phyloP scores from a whole-genome alignment of 2,113 vertebrate species.

The Tricholaema leucomelas region DNA sequence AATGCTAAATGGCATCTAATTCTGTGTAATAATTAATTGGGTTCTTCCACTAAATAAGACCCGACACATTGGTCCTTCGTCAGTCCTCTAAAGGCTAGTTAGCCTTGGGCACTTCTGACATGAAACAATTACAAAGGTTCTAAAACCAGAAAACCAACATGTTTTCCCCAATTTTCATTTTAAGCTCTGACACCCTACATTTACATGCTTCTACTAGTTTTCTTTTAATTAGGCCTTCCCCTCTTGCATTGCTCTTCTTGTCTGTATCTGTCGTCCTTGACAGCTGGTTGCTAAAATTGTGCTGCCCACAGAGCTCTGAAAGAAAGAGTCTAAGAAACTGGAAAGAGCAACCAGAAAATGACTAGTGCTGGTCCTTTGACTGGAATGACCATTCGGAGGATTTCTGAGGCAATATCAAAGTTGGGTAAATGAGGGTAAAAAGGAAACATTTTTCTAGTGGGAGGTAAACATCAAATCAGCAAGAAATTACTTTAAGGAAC shows the following conservation, averaged over 20 bases:
- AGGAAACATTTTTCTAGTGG: not conserved
- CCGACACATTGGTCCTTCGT: conserved; percentile 40
- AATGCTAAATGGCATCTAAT: conserved; percentile 67
- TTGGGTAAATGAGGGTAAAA: not conserved
- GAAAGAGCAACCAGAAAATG: not conserved
- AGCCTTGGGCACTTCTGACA: conserved; percentile 27
- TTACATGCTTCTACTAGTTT: not conserved
- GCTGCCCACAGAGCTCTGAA: not conserved
- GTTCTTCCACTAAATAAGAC: conserved; percentile 60
- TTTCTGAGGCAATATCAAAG: not conserved
- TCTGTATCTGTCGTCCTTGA: not conserved
- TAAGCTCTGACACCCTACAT: not conserved
- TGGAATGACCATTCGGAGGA: not conserved
- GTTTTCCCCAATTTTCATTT: conserved; percentile 16
- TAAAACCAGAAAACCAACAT: not conserved
- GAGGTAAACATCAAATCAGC: not conserved
- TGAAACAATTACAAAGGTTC: conserved; percentile 23
- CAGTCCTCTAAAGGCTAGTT: conserved; percentile 40
- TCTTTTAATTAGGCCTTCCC: not conserved
- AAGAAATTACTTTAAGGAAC: not conserved
- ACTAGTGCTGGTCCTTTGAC: not conserved
- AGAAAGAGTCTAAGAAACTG: not conserved
- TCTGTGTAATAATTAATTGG: conserved; percentile 67
- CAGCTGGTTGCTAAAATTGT: not conserved
- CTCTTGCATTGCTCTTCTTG: not conserved